A percentile compares a stretch with the other conserved stretches of the same genome.
phyloP scores from a whole-genome alignment of 2,888 invertebrate genomes.

The Alcis repandata region DNA sequence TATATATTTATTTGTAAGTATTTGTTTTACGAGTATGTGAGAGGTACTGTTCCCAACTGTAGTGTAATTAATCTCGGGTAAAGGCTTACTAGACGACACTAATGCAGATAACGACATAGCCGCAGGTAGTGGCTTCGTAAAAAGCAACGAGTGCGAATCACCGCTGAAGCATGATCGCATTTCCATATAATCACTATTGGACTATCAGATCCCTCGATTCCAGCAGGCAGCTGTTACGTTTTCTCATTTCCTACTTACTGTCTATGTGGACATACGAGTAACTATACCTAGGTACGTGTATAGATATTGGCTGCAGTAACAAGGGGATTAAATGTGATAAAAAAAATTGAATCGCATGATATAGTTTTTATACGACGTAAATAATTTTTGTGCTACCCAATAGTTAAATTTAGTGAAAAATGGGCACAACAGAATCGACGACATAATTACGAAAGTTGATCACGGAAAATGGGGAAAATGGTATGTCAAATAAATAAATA shows the following conservation, averaged over 20 bases:
- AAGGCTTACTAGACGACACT: conserved; percentile 17
- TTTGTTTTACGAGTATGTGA: too few species aligned
- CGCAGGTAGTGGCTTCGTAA: conserved; percentile 50
- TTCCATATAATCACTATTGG: conserved; percentile 67
- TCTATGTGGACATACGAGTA: conserved; percentile 38
- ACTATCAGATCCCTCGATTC: conserved; percentile 60
- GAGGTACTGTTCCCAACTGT: not conserved
- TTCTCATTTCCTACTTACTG: conserved; percentile 62
- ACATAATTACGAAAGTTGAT: too few species aligned
- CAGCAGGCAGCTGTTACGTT: conserved; percentile 58
- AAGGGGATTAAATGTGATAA: conserved; percentile 3
- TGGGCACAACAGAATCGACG: too few species aligned
- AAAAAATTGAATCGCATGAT: too few species aligned
- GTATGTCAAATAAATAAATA: not conserved
- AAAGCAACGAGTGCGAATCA: conserved; percentile 61
- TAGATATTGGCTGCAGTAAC: conserved; percentile 21
- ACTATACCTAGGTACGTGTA: conserved; percentile 9
- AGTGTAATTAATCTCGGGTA: not conserved
- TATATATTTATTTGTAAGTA: too few species aligned
- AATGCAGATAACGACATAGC: conserved; percentile 35
- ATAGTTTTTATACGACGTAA: too few species aligned
- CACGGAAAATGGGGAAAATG: too few species aligned
- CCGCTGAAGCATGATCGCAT: conserved; percentile 64
- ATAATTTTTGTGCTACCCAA: too few species aligned
- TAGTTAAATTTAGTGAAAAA: too few species aligned